phyloP scores from a whole-genome alignment of 2,113 vertebrate species.

The Zapus hudsonius region DNA sequence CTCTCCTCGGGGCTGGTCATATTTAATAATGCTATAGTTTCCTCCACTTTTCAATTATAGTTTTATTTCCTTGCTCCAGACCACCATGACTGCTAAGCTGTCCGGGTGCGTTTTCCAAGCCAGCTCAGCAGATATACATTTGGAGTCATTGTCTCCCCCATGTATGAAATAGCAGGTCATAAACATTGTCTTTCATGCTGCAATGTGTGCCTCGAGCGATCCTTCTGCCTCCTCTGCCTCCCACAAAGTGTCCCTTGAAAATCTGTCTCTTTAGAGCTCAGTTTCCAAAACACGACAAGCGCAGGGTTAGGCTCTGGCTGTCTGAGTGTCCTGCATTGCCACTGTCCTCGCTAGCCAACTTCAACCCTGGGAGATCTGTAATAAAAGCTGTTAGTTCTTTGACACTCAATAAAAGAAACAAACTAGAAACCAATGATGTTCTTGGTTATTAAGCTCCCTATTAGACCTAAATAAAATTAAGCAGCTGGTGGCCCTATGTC shows the following conservation, averaged over 20 bases:
- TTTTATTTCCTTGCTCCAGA: constrained; percentile 45
- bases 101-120: not conserved
- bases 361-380: constrained; percentile 65
- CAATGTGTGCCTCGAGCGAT: constrained; percentile 24
- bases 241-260: constrained; percentile 39
- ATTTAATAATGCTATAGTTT: constrained; percentile 52
- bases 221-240: constrained; percentile 33
- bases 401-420: constrained; percentile 81
- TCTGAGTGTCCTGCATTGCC: not conserved
- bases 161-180: constrained; percentile 21
- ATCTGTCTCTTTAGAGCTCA: constrained; percentile 43
- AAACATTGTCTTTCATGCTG: constrained; percentile 26
- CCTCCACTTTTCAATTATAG: constrained; percentile 29
- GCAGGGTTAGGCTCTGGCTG: not conserved
- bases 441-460: constrained; percentile 79
- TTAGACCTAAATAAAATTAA: constrained; percentile 82
- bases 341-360: constrained; percentile 56
- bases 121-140: constrained; percentile 40
- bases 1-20: not conserved
- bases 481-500: constrained; percentile 80
- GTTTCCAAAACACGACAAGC: constrained; percentile 30
- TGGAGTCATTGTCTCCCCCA: not conserved
- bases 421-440: constrained; percentile 79
- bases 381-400: constrained; percentile 76
- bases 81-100: constrained; percentile 52